Evolutionary conservation across 2,113 vertebrate genomes (phyloP), one percentile per base, ranked within the genome.

Genomic region (Pangasianodon hypophthalmus): DNA sequence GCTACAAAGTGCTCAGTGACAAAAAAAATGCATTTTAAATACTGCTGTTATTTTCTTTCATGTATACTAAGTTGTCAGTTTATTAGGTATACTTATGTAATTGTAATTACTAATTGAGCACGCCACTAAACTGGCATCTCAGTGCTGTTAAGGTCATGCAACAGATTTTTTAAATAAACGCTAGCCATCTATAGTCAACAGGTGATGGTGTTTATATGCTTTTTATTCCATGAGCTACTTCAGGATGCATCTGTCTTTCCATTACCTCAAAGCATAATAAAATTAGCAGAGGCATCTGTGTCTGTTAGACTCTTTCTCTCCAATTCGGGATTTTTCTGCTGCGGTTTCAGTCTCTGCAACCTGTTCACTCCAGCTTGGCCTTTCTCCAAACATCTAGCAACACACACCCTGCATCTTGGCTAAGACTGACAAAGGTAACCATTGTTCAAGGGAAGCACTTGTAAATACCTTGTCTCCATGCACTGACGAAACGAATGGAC

Each of bases 381-480:
- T 21, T 6, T 52, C 18, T 84, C 91, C 92, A 92, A 62, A 84
- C 84, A 67, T 87, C 77, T 77, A 87, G 69, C 54, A 62, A 75
- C 86, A 88, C 83, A 90, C 89, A 89, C 50, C 86, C 69, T 41
- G 52, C 86, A 77, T 52, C 69, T 75, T 56, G 86, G 86, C 69
- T 32, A 91, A 89, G 48, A 81, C 91, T 89, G 50, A 91, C 88
- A 94, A 92, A 88, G 85, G 62, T 90, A 29, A 60, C 84, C 88
- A 92, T 91, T 93, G 91, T 94, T 93, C 88, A 87, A 67, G 75
- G 75, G 77, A 71, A 89, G 71, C 80, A 75, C 58, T 54, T 93
- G 94, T 89, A 48, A 92, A 92, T 91, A 92, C 90, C 50, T 89
- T 60, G 80, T 90, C 90, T 92, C 93, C 92, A 91, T 90, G 88